These are phyloP conservation scores for Acheta domesticus DNA, from an alignment of 2,888 invertebrate genomes.

Conservation along the genomic window DNA sequence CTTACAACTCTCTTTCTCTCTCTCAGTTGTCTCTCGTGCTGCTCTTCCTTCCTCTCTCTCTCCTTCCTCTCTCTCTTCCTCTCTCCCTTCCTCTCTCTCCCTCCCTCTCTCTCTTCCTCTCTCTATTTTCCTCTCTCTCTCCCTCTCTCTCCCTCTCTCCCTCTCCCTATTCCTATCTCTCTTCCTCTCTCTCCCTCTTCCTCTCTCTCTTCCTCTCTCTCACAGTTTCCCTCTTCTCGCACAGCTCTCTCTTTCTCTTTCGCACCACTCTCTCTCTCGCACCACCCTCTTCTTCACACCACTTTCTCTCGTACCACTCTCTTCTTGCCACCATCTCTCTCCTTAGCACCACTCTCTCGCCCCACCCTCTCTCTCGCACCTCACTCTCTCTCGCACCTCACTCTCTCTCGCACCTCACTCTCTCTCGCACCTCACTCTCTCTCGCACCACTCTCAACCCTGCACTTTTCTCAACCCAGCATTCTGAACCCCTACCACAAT, in stretches of 20 bases:
- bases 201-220: conserved; percentile 33
- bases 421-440: no score
- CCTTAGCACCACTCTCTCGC: neutral
- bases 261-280: conserved; percentile 18
- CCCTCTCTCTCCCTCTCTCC: neutral
- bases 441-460: accelerated
- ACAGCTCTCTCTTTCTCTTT: conserved; percentile 39
- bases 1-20: no score
- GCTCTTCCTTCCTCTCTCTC: no score
- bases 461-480: no score
- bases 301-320: conserved; percentile 27
- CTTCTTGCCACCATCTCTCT: conserved; percentile 26
- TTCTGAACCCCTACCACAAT: no score
- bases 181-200: conserved; percentile 24
- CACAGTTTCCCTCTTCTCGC: conserved; percentile 39
- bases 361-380: neutral
- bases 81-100: no score
- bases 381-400: neutral
- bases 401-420: no score
- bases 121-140: neutral
- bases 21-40: no score
- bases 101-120: neutral
- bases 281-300: conserved; percentile 25
- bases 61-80: no score
- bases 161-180: neutral